Percentiles rank a stretch among this genome's conserved stretches.
Conservation (phyloP, 2,113 vertebrate species). For the Notechis scutatus region DNA sequence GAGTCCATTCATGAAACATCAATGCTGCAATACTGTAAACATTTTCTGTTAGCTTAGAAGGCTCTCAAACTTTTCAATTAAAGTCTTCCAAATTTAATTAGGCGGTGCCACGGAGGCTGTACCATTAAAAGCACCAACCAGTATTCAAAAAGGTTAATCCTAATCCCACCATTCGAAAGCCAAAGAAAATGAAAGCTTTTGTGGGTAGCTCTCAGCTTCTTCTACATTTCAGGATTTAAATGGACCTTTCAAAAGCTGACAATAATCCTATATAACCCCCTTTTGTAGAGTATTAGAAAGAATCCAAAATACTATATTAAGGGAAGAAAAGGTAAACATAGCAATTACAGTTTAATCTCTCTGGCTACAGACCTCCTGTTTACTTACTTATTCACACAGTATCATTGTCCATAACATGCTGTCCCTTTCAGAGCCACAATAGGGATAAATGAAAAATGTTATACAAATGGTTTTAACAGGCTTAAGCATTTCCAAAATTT, state of each 20-base stretch:
- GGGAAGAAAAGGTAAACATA: slow-evolving; percentile 39
- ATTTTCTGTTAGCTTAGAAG: slow-evolving; percentile 5
- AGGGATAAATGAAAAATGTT: slow-evolving; percentile 39
- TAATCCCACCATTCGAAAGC: slow-evolving; percentile 33
- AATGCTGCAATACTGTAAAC: background rate
- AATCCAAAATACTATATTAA: slow-evolving; percentile 41
- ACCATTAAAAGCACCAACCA: slow-evolving; percentile 27
- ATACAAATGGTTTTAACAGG: slow-evolving; percentile 32
- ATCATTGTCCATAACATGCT: slow-evolving; percentile 6
- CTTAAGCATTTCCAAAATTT: slow-evolving; percentile 32
- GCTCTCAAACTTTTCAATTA: slow-evolving; percentile 20
- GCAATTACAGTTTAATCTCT: slow-evolving; percentile 48
- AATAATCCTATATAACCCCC: slow-evolving; percentile 33
- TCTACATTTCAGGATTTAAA: slow-evolving; percentile 38
- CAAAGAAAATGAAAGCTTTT: slow-evolving; percentile 18
- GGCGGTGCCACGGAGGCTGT: background rate
- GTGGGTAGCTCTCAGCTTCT: background rate
- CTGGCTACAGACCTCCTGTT: slow-evolving; percentile 22
- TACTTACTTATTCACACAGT: slow-evolving; percentile 38
- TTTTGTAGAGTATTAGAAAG: slow-evolving; percentile 43
- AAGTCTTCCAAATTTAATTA: slow-evolving; percentile 14
- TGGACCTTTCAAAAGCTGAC: slow-evolving; percentile 30
- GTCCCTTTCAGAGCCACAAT: background rate
- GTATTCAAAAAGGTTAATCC: slow-evolving; percentile 32
- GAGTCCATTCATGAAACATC: background rate